These are phyloP conservation scores for Chaetodon trifasciatus DNA, from an alignment of 2,797 vertebrate genomes.

Conservation along the genomic window DNA sequence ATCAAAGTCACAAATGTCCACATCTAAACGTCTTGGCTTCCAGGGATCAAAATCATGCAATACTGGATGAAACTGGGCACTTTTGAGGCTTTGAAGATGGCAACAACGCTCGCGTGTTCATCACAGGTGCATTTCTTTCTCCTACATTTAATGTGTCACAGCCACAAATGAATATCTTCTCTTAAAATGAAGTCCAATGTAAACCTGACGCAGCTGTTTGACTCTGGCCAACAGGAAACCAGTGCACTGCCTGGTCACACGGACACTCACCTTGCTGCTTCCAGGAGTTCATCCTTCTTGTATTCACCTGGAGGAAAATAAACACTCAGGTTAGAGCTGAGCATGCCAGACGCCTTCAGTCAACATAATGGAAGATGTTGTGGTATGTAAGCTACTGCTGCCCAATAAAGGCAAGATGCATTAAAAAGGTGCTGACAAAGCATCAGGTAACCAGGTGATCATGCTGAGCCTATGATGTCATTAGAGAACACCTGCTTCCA, in stretches of 20 bases:
- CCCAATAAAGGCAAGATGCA: no score
- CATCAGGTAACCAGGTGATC: not conserved
- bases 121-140: not conserved
- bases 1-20: not conserved
- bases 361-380: no score
- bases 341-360: not conserved
- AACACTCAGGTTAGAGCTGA: conserved; percentile 82
- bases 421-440: not conserved
- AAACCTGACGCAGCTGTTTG: not conserved
- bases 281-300: conserved; percentile 99
- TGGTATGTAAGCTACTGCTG: not conserved
- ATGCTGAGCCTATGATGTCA: no score
- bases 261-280: conserved; percentile 96
- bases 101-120: no score
- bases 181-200: not conserved
- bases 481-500: not conserved
- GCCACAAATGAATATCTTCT: not conserved
- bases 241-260: not conserved
- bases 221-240: not conserved
- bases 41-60: not conserved
- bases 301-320: conserved; percentile 96
- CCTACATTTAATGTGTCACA: not conserved
- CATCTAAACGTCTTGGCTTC: not conserved
- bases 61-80: not conserved
- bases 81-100: not conserved